Base-by-base conservation (phyloP, 2,113 vertebrate species). In the Eupsittula cactorum region DNA sequence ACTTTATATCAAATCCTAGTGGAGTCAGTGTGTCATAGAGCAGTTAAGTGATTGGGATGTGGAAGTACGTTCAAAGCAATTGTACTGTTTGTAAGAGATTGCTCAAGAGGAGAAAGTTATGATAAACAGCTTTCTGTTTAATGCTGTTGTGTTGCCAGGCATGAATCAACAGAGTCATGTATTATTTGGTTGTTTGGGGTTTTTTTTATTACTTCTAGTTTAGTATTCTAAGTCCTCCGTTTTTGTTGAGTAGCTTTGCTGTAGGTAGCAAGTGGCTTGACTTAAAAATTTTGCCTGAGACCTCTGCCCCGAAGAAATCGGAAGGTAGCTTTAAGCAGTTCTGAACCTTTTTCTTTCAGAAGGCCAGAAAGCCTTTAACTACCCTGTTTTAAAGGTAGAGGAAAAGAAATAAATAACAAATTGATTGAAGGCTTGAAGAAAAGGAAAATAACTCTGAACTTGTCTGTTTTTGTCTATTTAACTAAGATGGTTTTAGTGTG, bases 51-150 rank as follows among this genome's bases (percentile, higher is more conserved):
- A 78, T 50, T 63, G 29, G 41, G 3, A 21, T 75, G 25, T 59
- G 19, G 39, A 86, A 86, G 35, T 59, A 60, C 7, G 19, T 82
- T 84, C 42, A 78, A 33, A 77, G 64, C 31, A 81, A 33, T 78
- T 33, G 12, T 16, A 11, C 37, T 57, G 23, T 70, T 81, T 0
- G 0, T 70, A n/a, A 47, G 35, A 79, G 68, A 29, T 5, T 39
- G 55, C 49, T 81, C 35, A 71, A 16, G 18, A 20, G 16, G 59
- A 27, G 11, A 11, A 18, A 68, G 39, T 35, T 74, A 37, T 81
- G 31, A 49, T 70, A 55, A 69, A 42, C 1, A 4, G 11, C 23
- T 88, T 87, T 52, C 49, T 55, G 7, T 83, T 68, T 75, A 53
- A 57, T 60, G 24, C 76, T 64, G 0, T 71, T 57, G 16, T 69